These are phyloP conservation scores for Salarias fasciatus DNA, from an alignment of 2,797 vertebrate genomes.

Conservation along the genomic window DNA sequence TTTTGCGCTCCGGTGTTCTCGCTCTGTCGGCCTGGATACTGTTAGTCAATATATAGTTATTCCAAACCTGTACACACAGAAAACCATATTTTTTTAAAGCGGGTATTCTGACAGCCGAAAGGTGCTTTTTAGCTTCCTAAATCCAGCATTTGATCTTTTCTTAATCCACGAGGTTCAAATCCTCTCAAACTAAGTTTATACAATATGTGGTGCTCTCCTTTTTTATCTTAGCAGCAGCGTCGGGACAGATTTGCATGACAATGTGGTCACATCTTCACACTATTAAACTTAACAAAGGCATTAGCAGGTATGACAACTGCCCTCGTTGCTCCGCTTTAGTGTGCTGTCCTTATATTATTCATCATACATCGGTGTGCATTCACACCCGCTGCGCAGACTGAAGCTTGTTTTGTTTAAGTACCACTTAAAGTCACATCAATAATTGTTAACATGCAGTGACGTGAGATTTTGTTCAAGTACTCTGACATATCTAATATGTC, in stretches of 20 bases:
- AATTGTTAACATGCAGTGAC: constrained; percentile 31
- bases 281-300: constrained; percentile 38
- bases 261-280: constrained; percentile 44
- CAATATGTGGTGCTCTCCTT: constrained; percentile 31
- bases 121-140: constrained; percentile 30
- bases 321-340: constrained; percentile 28
- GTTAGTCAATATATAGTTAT: background rate
- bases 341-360: constrained; percentile 53
- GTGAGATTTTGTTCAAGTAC: constrained; percentile 29
- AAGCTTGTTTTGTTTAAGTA: constrained; percentile 44
- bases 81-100: constrained; percentile 1
- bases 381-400: constrained; percentile 35
- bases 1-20: background rate
- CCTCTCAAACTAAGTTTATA: constrained; percentile 39
- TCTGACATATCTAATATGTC: constrained; percentile 13
- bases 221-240: constrained; percentile 45
- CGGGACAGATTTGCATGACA: constrained; percentile 63
- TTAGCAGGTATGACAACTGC: constrained; percentile 30
- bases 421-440: constrained; percentile 50
- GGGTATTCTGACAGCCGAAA: constrained; percentile 7
- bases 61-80: constrained; percentile 7
- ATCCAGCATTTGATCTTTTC: constrained; percentile 20
- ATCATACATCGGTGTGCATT: constrained; percentile 38
- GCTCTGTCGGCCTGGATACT: background rate
- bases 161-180: constrained; percentile 55